Conservation (phyloP, 2,888 invertebrate species). For the Patella pellucida region DNA sequence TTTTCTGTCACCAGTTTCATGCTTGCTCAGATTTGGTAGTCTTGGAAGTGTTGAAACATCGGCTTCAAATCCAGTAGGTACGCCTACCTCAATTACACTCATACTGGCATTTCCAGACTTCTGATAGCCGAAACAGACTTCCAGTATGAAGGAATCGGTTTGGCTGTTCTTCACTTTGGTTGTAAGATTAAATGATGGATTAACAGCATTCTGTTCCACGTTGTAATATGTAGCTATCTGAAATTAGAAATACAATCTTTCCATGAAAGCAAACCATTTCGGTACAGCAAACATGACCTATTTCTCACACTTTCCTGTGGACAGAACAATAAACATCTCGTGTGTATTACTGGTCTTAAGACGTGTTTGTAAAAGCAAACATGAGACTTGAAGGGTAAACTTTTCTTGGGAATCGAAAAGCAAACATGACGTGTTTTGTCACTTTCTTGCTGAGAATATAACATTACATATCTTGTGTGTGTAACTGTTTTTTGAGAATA, state of each 20-base stretch:
- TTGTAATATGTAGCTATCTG: constrained; percentile 59
- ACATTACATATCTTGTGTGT: too few species aligned
- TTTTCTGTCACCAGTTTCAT: constrained; percentile 69
- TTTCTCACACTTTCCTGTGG: too few species aligned
- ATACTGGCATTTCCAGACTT: constrained; percentile 62
- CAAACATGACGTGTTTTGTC: too few species aligned
- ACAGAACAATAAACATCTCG: too few species aligned
- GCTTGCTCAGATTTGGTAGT: constrained; percentile 65
- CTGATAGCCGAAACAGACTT: constrained; percentile 45
- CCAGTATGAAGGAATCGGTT: constrained; percentile 41
- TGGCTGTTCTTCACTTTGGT: constrained; percentile 52
- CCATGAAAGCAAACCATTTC: too few species aligned
- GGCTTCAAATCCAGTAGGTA: constrained; percentile 65
- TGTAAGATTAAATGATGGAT: constrained; percentile 55
- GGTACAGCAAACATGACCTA: too few species aligned
- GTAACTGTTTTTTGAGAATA: too few species aligned
- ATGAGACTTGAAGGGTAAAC: too few species aligned
- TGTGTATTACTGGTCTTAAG: too few species aligned
- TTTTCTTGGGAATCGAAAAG: too few species aligned
- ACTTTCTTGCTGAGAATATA: too few species aligned
- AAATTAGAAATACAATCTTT: constrained; percentile 14
- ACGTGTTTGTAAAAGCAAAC: too few species aligned
- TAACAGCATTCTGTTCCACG: constrained; percentile 57
- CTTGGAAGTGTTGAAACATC: constrained; percentile 56
- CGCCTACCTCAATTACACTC: constrained; percentile 70